Conservation (phyloP, 2,888 invertebrate genomes). For the Taphrorychus bicolor region DNA sequence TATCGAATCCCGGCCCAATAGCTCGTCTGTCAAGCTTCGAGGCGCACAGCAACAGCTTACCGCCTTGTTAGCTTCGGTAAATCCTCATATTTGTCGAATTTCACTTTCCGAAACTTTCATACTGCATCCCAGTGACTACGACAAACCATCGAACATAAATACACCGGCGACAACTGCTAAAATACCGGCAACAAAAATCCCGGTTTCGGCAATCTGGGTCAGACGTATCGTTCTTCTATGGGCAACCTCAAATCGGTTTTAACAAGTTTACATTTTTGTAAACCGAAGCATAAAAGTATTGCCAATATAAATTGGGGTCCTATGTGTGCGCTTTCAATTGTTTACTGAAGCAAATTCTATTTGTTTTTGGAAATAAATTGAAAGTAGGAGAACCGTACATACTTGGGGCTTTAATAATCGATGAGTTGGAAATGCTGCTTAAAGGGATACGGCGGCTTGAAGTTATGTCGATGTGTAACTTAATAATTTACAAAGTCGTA, state of each 20-base stretch:
- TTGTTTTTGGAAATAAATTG: constrained; percentile 8
- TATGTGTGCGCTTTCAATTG: constrained; percentile 9
- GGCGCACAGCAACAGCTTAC: too few species aligned
- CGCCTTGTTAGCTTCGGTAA: too few species aligned
- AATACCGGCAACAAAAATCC: background rate
- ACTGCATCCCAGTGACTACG: background rate
- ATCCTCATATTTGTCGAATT: too few species aligned
- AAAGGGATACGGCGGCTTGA: background rate
- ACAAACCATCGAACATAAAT: background rate
- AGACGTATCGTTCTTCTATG: constrained; percentile 2
- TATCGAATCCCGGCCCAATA: too few species aligned
- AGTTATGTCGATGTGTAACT: background rate
- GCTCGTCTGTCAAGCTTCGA: too few species aligned
- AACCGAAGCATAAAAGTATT: constrained; percentile 6
- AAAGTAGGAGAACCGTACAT: background rate
- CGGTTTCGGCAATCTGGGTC: background rate
- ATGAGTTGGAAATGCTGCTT: background rate
- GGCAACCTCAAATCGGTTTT: background rate
- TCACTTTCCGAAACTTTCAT: too few species aligned
- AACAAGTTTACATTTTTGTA: constrained; percentile 13
- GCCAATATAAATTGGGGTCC: constrained; percentile 15
- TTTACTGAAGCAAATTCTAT: constrained; percentile 11
- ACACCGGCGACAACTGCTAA: background rate
- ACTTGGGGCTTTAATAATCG: background rate
- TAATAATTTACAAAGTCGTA: background rate